Conservation (phyloP, 2,113 vertebrate species). For the Phylloscopus whistleri region DNA sequence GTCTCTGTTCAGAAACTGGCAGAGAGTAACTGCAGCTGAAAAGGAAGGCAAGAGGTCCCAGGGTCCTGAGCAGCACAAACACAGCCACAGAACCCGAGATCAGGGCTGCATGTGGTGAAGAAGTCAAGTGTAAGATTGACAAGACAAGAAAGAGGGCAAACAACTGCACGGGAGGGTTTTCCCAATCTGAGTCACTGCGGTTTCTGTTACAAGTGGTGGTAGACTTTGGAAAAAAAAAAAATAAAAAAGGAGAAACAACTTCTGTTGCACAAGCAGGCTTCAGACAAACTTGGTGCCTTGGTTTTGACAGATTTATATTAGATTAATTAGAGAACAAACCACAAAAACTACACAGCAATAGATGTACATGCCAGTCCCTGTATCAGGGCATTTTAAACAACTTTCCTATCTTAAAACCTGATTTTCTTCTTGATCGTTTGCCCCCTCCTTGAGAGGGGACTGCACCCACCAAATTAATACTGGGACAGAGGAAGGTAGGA, state of each 20-base stretch:
- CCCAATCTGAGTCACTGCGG: neutral
- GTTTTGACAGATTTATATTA: neutral
- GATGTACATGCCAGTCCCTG: neutral
- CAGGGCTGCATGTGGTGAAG: neutral
- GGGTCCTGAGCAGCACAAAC: neutral
- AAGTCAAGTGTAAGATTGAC: neutral
- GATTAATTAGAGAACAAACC: neutral
- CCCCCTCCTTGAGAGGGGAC: neutral
- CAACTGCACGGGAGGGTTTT: neutral
- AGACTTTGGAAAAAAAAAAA: neutral
- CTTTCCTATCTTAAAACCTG: neutral
- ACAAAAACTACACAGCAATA: neutral
- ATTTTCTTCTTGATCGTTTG: neutral
- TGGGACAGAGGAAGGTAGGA: neutral
- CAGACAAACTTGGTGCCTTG: neutral
- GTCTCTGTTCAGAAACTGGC: neutral
- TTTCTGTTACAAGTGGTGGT: neutral
- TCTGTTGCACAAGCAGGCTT: neutral
- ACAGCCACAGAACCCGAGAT: fast-evolving
- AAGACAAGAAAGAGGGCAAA: neutral
- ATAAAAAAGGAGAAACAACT: neutral
- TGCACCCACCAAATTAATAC: neutral
- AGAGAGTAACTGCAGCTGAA: neutral
- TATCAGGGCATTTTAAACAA: neutral
- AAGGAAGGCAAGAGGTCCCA: neutral